Base-by-base conservation (phyloP, 1,140 invertebrate species). In the Cydia amplana region DNA sequence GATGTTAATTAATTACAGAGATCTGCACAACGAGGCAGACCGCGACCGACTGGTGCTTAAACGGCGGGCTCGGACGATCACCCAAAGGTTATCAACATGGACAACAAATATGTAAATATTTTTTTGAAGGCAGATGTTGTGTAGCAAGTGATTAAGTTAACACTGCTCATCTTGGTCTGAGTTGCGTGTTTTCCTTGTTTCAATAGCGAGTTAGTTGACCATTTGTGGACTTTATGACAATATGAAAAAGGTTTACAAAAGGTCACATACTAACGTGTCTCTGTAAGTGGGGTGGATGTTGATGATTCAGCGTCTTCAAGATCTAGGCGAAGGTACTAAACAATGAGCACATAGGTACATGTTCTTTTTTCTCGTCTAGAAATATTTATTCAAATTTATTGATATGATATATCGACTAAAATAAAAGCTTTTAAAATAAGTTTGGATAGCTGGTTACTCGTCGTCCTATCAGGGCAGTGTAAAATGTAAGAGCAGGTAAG, bases 31-130 rank as follows among this genome's bases (percentile, higher is more conserved):
- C 55, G 5, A 23, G 55, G n/a, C 18, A 76, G 76, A 70, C 78
- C 74, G 77, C 74, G 74, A 70, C 49, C 79, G 77, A 84, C 81
- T 82, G 83, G 82, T 78, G 80, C 74, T 72, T 76, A 49, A 77
- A 40, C 75, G 64, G 78, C 55, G 55, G 20, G 10, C 65, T 76
- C 76, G 72, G 72, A 64, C 79, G 72, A 60, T 73, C 79, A 77
- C 76, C 77, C 73, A 81, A 82, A 82, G 83, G 83, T 84, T 84
- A 84, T 84, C 81, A 82, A 81, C 79, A 32, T 70, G 25, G 79
- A 77, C 73, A 79, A 75, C 72, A 78, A 70, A 70, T 70, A n/a
- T n/a, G n/a, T n/a, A 70, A 67, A 70, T 70, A 70, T 70, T 77
- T 73, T 78, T 79, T 74, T 73, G 63, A 78, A 79, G 80, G 77